phyloP scores from a whole-genome alignment of 2,888 invertebrate genomes.

The Hirtodrosophila duncani region DNA sequence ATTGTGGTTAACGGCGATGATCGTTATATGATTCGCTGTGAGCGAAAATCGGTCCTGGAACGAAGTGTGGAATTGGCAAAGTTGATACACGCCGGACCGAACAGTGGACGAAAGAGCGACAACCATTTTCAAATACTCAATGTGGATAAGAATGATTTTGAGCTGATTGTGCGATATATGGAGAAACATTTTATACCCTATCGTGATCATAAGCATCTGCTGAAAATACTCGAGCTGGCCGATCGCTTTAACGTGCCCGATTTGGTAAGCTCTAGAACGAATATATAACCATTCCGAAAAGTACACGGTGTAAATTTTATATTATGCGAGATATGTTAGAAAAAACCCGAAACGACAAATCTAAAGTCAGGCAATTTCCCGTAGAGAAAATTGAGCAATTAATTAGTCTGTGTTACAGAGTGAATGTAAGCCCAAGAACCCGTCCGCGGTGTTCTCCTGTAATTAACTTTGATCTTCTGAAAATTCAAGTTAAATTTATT shows the following conservation, averaged over 20 bases:
- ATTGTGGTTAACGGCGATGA: constrained; percentile 78
- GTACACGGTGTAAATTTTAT: too few relatives aligned
- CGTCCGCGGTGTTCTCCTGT: too few relatives aligned
- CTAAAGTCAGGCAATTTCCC: too few relatives aligned
- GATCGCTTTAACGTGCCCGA: constrained; percentile 78
- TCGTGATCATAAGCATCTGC: constrained; percentile 77
- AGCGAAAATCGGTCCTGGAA: constrained; percentile 76
- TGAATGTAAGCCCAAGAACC: too few relatives aligned
- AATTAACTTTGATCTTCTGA: too few relatives aligned
- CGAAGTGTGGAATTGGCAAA: constrained; percentile 77
- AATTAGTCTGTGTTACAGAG: too few relatives aligned
- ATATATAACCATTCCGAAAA: too few relatives aligned
- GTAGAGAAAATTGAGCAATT: too few relatives aligned
- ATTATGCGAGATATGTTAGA: too few relatives aligned
- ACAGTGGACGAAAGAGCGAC: constrained; percentile 77
- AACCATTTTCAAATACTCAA: constrained; percentile 78
- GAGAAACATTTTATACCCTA: constrained; percentile 78
- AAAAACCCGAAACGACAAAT: too few relatives aligned
- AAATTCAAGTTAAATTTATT: too few relatives aligned
- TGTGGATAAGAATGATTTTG: constrained; percentile 77
- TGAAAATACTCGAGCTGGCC: constrained; percentile 77
- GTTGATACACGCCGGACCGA: constrained; percentile 76
- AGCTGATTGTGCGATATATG: constrained; percentile 76
- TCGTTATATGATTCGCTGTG: constrained; percentile 77
- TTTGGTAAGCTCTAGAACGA: constrained; percentile 72